Conservation (phyloP, 2,113 vertebrate species). For the Corythornis madagascariensis region DNA sequence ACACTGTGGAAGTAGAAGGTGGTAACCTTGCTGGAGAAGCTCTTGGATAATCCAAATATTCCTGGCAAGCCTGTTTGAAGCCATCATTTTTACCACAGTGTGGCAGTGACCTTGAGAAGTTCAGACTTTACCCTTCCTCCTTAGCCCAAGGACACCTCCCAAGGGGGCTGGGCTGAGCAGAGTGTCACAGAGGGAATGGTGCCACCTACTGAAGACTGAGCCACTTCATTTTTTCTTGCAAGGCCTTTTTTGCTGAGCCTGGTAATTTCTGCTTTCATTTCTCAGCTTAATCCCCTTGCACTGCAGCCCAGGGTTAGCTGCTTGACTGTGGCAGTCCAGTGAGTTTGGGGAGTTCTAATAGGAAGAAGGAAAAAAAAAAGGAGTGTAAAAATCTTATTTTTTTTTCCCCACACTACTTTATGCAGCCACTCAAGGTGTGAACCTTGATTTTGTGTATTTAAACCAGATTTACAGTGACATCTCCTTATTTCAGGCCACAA, state of each 20-base stretch:
- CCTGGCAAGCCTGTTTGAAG: not conserved
- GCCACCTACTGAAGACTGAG: not conserved
- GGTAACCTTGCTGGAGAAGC: not conserved
- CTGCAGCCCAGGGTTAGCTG: not conserved
- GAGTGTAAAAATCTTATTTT: not conserved
- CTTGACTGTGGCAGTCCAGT: not conserved
- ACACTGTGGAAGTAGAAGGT: not conserved
- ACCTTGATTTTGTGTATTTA: not conserved
- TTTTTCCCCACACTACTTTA: not conserved
- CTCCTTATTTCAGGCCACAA: not conserved
- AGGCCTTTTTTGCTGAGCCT: not conserved
- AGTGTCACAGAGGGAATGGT: not conserved
- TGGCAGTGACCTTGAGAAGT: not conserved
- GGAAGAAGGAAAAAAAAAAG: not conserved
- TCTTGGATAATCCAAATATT: not conserved
- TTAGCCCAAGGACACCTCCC: not conserved
- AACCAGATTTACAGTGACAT: not conserved
- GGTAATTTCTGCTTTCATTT: not conserved
- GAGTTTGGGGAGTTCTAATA: not conserved
- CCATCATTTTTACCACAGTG: fast-evolving
- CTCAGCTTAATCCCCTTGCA: not conserved
- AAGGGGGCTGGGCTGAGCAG: not conserved
- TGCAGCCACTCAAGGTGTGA: not conserved
- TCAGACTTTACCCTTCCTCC: not conserved
- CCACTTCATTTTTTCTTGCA: not conserved